A percentile compares a stretch with the other conserved stretches of the same genome.
Conservation (phyloP, 53 echinoderm and acorn worm species). For the Echinarachnius parma region DNA sequence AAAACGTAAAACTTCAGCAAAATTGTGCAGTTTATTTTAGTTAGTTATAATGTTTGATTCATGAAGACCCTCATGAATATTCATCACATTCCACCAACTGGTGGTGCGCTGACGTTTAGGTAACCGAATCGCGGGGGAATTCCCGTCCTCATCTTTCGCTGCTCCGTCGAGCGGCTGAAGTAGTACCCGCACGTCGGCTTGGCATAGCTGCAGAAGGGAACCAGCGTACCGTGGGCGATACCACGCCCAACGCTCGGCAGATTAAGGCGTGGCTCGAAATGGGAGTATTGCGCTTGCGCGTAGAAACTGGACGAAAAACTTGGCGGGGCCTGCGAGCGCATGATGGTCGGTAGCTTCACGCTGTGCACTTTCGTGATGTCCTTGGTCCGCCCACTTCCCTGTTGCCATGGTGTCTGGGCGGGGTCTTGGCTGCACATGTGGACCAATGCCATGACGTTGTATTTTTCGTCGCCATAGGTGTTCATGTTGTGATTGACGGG, state of each 20-base stretch:
- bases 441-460: slow-evolving; percentile 27
- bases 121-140: slow-evolving; percentile 37
- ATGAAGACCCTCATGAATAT: background rate
- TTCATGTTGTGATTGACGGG: slow-evolving; percentile 11
- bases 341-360: slow-evolving; percentile 27
- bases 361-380: slow-evolving; percentile 8
- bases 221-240: slow-evolving; percentile 20
- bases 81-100: background rate
- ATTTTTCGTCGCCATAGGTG: slow-evolving; percentile 38
- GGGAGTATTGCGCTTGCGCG: background rate
- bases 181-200: slow-evolving; percentile 42
- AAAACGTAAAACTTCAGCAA: no score
- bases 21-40: no score
- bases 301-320: background rate
- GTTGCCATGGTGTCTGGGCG: slow-evolving; percentile 28
- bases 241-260: slow-evolving; percentile 43
- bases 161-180: slow-evolving; percentile 29
- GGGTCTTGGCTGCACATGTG: slow-evolving; percentile 28
- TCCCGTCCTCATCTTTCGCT: slow-evolving; percentile 40
- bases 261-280: slow-evolving; percentile 16
- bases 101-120: slow-evolving; percentile 16
- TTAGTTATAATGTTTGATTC: no score
- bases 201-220: slow-evolving; percentile 9
- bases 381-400: background rate
- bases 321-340: background rate